Base-by-base conservation (phyloP, 2,888 invertebrate genomes). In the Hypsopygia costalis region DNA sequence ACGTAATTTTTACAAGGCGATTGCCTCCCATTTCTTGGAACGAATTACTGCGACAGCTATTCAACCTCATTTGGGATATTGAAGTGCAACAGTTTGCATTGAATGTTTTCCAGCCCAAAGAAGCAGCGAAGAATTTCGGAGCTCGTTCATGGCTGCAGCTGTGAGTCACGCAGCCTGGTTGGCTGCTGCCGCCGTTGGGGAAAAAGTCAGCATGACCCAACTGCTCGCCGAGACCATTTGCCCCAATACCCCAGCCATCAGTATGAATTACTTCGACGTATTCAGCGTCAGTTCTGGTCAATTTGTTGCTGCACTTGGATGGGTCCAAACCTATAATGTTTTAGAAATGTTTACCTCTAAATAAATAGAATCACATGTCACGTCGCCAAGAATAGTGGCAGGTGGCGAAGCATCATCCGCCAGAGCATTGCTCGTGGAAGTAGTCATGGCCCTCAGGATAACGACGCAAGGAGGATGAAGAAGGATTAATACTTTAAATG, bases 171-270 rank as follows among this genome's bases (percentile, higher is more conserved):
- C 86, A 85, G 0, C 83, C 86, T 0, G 85, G 86, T 49, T 87
- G 97, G 58, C 91, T 91, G 35, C 91, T 89, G 0, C 97, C 97
- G 0, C 96, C 96, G 59, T 97, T 97, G 0, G 95, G 95, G 73
- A 93, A 97, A 78, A 96, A 97, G 79, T 97, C 97, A 0, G 95
- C 92, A 66, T 96, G 93, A 0, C 96, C 97, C 29, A 94, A 90
- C 0, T 93, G 91, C 53, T 93, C 92, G 11, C 91, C 91, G 50
- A 95, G 92, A 0, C 97, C 97, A 33, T 74, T 64, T 1, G 60
- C 35, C 0, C 52, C 21, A 3, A 61, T 6, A 2, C 76, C 74
- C 16, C 44, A 3, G 2, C 3, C 68, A 29, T 81, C 81, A 0
- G 82, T 81, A 40, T 82, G 81, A 9, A 82, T 75, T 0, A 80